Conservation (phyloP, 1,140 invertebrate genomes). For the Thalassaphorura encarpata region DNA sequence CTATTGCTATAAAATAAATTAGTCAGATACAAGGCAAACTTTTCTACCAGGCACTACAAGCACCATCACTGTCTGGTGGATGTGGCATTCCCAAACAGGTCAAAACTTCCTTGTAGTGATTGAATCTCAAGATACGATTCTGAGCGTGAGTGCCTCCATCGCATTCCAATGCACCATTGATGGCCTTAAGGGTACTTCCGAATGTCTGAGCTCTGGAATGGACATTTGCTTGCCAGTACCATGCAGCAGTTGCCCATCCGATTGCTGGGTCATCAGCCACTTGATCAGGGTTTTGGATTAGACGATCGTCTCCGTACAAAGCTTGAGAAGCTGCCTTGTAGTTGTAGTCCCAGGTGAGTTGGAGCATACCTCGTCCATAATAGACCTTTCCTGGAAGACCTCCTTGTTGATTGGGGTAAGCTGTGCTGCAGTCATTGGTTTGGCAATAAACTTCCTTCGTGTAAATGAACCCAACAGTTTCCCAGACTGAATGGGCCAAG, state of each 20-base stretch:
- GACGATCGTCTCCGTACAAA: conserved; percentile 11
- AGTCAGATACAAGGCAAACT: background rate
- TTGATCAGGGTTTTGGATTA: conserved; percentile 13
- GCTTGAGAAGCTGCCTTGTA: conserved; percentile 15
- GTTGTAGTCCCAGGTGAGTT: conserved; percentile 18
- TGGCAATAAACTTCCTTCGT: conserved; percentile 4
- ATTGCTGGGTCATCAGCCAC: conserved; percentile 11
- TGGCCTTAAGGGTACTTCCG: conserved; percentile 12
- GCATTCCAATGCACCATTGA: conserved; percentile 19
- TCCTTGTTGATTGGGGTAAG: conserved; percentile 4
- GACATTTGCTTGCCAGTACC: conserved; percentile 20
- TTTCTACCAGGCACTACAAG: background rate
- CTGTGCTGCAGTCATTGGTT: conserved; percentile 1
- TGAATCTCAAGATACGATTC: conserved; percentile 4
- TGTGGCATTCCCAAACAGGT: background rate
- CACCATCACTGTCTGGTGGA: conserved; percentile 9
- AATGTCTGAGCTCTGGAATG: conserved; percentile 6
- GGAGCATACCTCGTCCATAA: conserved; percentile 23
- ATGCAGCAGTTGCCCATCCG: conserved; percentile 14
- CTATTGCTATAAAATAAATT: background rate
- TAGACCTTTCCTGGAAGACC: conserved; percentile 7
- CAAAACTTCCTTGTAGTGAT: conserved; percentile 11
- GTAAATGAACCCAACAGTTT: conserved; percentile 8
- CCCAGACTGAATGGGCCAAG: conserved; percentile 5
- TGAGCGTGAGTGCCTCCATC: conserved; percentile 9